Conservation (phyloP, 2,113 vertebrate species). For the Canis aureus region DNA sequence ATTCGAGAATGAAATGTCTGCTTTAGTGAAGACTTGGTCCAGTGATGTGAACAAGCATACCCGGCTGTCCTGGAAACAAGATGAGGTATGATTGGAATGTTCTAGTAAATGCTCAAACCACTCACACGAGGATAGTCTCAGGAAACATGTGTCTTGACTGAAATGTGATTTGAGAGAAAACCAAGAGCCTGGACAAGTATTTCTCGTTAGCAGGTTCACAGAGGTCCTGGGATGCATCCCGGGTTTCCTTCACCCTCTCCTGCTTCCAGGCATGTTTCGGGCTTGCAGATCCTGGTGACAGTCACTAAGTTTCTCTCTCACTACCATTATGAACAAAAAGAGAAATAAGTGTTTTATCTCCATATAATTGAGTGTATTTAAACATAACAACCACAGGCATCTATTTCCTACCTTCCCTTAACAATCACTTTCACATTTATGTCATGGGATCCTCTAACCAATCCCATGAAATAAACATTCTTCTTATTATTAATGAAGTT, state of each 20-base stretch:
- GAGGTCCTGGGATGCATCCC: not conserved
- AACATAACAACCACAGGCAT: not conserved
- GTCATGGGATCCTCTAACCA: not conserved
- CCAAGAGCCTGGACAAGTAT: not conserved
- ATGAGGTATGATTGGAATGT: slow-evolving; percentile 35
- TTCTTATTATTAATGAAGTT: not conserved
- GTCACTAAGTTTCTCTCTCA: not conserved
- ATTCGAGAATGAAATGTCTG: not conserved
- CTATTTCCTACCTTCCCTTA: not conserved
- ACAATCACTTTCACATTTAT: not conserved
- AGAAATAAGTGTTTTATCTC: not conserved
- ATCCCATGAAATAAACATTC: not conserved
- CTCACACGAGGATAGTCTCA: slow-evolving; percentile 34
- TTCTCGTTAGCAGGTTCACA: slow-evolving; percentile 13
- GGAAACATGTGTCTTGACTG: not conserved
- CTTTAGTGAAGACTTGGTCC: not conserved
- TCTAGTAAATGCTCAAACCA: not conserved
- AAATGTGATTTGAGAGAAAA: slow-evolving; percentile 54
- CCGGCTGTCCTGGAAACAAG: not conserved
- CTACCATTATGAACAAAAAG: not conserved
- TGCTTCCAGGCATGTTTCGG: not conserved
- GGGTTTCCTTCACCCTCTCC: not conserved
- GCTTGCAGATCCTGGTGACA: not conserved
- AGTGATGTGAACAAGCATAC: not conserved
- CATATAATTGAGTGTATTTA: not conserved